These are phyloP conservation scores for Epirrhoe tristata DNA, from an alignment of 2,888 invertebrate species.

Conservation along the genomic window DNA sequence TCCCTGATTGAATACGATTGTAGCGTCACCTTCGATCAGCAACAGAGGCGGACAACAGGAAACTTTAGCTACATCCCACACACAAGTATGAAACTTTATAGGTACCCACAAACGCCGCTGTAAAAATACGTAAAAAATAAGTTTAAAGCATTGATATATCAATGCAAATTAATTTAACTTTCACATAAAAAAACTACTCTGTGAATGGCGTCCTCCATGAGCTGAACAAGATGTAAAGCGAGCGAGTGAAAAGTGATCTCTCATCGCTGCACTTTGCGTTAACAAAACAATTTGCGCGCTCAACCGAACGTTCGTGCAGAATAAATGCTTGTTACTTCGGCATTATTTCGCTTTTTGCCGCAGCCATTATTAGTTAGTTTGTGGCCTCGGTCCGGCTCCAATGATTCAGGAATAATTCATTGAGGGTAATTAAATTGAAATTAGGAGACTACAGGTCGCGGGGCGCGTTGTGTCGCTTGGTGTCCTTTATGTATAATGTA, in stretches of 20 bases:
- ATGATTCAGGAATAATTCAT: slow-evolving; percentile 12
- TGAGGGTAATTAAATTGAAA: slow-evolving; percentile 14
- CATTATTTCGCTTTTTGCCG: slow-evolving; percentile 12
- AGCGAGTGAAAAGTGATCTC: slow-evolving; percentile 6
- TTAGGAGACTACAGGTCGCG: not conserved
- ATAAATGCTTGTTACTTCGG: not conserved
- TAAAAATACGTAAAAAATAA: not conserved
- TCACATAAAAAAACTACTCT: not conserved
- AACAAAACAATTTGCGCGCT: slow-evolving; percentile 6
- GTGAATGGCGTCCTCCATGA: not conserved
- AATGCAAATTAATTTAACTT: not conserved
- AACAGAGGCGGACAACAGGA: slow-evolving; percentile 2
- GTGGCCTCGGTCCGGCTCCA: slow-evolving; percentile 6
- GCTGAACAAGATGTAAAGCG: not conserved
- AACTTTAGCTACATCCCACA: not conserved
- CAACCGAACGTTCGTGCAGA: not conserved
- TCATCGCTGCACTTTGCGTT: slow-evolving; percentile 7
- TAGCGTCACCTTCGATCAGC: not conserved
- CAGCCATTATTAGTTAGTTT: slow-evolving; percentile 7
- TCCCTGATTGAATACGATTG: slow-evolving; percentile 5
- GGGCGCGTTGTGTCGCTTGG: not conserved
- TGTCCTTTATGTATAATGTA: not conserved
- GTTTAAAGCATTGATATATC: not conserved
- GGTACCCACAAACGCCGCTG: not conserved
- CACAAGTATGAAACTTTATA: no score